phyloP scores from a whole-genome alignment of 2,113 vertebrate genomes.

The Suricata suricatta region DNA sequence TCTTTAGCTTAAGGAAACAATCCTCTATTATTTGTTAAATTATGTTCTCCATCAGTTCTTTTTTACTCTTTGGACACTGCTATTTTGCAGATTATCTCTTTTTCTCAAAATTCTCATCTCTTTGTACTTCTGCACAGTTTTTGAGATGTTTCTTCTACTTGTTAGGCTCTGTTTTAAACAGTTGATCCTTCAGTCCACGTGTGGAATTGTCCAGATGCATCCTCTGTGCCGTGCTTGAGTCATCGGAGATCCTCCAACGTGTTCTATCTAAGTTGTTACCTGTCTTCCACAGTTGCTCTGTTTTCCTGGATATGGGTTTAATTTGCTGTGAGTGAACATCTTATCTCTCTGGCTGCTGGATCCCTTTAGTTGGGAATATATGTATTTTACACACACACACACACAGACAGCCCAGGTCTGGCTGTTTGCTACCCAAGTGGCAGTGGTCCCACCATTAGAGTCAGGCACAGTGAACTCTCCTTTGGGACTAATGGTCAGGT shows the following conservation, averaged over 20 bases:
- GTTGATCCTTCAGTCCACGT: background rate
- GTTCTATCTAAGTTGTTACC: background rate
- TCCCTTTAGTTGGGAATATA: background rate
- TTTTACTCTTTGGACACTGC: background rate
- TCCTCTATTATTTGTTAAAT: background rate
- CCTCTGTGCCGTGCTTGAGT: background rate
- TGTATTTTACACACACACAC: background rate
- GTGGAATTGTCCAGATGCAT: rapidly evolving
- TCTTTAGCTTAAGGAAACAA: background rate
- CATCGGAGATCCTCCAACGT: background rate
- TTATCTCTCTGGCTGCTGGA: background rate
- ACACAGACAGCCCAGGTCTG: background rate
- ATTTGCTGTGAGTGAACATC: background rate
- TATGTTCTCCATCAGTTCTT: background rate
- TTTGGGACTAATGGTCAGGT: background rate
- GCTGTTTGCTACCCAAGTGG: background rate
- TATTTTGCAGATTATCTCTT: background rate
- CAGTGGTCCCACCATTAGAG: background rate
- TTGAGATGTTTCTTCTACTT: background rate
- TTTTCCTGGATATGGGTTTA: background rate
- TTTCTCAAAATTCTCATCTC: background rate
- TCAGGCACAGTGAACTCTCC: too few relatives aligned
- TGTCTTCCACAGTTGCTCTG: background rate
- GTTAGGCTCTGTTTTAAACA: background rate
- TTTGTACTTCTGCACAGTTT: background rate